Evolutionary conservation across 2,888 invertebrate species (phyloP).

Genomic region (Drosophila buzzatii): DNA sequence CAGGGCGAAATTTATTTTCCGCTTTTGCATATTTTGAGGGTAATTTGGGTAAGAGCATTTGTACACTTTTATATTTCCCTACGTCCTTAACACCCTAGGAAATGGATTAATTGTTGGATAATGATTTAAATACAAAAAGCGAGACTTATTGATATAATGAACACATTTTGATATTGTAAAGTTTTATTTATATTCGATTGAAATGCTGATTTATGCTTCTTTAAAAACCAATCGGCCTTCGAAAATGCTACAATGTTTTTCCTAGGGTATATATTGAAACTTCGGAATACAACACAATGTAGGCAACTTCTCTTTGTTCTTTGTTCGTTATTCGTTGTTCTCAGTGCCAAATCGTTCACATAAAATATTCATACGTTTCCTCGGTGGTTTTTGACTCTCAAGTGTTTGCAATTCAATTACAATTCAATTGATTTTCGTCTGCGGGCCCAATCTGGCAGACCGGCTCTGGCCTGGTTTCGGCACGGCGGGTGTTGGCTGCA

Average conservation of each 20-base stretch:
- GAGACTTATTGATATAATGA: background rate
- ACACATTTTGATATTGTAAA: background rate
- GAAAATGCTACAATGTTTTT: background rate
- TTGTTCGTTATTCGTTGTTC: slow-evolving; percentile 28
- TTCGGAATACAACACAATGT: slow-evolving; percentile 13
- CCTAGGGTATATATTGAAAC: slow-evolving; percentile 31
- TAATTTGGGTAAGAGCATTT: slow-evolving; percentile 66
- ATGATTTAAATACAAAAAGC: background rate
- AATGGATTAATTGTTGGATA: background rate
- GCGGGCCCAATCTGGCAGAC: slow-evolving; percentile 49
- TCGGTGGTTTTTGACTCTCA: slow-evolving; percentile 69
- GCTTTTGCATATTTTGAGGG: slow-evolving; percentile 71
- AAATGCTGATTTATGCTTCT: background rate
- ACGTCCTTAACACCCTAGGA: slow-evolving; percentile 23
- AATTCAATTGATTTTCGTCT: slow-evolving; percentile 76
- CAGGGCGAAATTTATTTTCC: slow-evolving; percentile 62
- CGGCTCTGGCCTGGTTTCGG: slow-evolving; percentile 8
- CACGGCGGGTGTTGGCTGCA: slow-evolving; percentile 16
- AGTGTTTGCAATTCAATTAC: slow-evolving; percentile 78
- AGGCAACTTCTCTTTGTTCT: slow-evolving; percentile 32
- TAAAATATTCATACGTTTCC: slow-evolving; percentile 78
- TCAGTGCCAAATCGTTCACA: slow-evolving; percentile 69
- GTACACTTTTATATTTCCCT: slow-evolving; percentile 17
- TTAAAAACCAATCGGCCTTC: background rate
- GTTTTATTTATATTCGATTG: background rate